Evolutionary conservation across 1,140 invertebrate species (phyloP).

Genomic region (Anadara kagoshimensis): DNA sequence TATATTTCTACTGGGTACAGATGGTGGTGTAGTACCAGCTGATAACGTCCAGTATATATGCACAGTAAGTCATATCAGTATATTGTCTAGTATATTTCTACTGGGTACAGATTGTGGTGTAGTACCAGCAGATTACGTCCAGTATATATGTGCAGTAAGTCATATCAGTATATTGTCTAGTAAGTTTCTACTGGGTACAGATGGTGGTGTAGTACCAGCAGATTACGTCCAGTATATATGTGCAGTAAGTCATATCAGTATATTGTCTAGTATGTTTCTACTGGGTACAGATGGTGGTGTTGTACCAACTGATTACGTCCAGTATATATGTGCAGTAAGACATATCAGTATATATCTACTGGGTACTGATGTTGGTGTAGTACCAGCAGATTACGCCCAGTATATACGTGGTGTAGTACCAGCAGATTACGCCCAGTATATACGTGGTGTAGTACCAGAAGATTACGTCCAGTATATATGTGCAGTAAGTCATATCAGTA

Average conservation of each 20-base stretch:
- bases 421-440: conserved; percentile 69
- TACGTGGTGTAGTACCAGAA: no score
- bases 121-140: no score
- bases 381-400: conserved; percentile 88
- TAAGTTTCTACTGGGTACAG: conserved; percentile 96
- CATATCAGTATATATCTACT: conserved; percentile 96
- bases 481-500: conserved; percentile 93
- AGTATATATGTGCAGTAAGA: no score
- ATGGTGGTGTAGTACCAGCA: conserved; percentile 90
- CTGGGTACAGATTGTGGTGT: no score
- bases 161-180: conserved; percentile 97
- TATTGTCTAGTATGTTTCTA: no score
- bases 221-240: conserved; percentile 94
- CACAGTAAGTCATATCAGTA: conserved; percentile 77
- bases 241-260: no score
- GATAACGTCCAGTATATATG: no score
- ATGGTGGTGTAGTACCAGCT: no score
- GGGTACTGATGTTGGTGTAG: conserved; percentile 93
- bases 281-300: no score
- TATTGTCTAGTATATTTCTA: no score
- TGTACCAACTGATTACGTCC: no score
- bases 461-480: conserved; percentile 99
- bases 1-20: conserved; percentile 96
- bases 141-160: conserved; percentile 98
- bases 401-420: conserved; percentile 91